Conservation (phyloP, 2,888 invertebrate genomes). For the Thalpophila matura region DNA sequence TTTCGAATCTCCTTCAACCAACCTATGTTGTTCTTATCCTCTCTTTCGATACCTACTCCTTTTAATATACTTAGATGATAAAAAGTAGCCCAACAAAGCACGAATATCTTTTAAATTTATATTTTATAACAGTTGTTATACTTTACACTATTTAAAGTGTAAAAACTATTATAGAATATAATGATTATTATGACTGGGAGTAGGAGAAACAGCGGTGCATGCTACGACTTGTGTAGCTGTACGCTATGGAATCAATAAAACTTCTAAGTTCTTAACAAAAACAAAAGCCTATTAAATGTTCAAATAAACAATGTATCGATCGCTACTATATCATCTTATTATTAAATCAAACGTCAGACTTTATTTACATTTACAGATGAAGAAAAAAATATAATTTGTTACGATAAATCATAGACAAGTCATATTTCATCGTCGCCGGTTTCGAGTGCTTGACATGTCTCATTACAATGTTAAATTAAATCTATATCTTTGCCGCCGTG, state of each 20-base stretch:
- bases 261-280: background rate
- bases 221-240: too few species aligned
- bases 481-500: constrained; percentile 70
- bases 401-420: constrained; percentile 81
- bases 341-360: constrained; percentile 84
- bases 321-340: constrained; percentile 64
- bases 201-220: too few species aligned
- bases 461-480: constrained; percentile 82
- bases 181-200: too few species aligned
- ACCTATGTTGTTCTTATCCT: too few species aligned
- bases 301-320: constrained; percentile 75
- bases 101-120: too few species aligned
- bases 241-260: background rate
- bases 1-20: too few species aligned
- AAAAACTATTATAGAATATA: too few species aligned
- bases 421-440: constrained; percentile 77
- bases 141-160: too few species aligned
- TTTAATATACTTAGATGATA: too few species aligned
- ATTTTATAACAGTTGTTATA: too few species aligned
- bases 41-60: too few species aligned
- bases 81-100: too few species aligned
- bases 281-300: constrained; percentile 61
- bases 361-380: constrained; percentile 86
- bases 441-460: constrained; percentile 69
- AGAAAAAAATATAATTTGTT: constrained; percentile 84